These are phyloP conservation scores for Thecocarcelia acutangulata DNA, from an alignment of 2,888 invertebrate genomes.

Conservation along the genomic window DNA sequence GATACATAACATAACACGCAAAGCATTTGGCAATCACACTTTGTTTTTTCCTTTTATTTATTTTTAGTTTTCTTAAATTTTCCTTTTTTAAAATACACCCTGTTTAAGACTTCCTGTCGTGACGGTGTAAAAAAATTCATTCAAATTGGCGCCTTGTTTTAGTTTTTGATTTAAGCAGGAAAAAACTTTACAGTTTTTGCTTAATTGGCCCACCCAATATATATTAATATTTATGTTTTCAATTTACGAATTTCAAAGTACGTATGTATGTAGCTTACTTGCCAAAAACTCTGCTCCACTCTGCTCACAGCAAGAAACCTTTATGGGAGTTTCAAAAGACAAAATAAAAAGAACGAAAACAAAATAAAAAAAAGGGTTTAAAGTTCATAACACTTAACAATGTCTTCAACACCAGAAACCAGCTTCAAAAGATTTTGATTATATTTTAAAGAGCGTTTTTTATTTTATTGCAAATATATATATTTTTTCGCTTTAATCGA, in stretches of 20 bases:
- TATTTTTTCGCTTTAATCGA: conserved; percentile 61
- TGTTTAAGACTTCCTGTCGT: conserved; percentile 67
- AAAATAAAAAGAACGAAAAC: conserved; percentile 19
- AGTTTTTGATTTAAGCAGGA: conserved; percentile 47
- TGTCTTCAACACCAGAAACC: conserved; percentile 71
- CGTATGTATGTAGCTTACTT: conserved; percentile 24
- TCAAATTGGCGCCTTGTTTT: conserved; percentile 68
- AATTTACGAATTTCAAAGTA: conserved; percentile 9
- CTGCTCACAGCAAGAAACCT: conserved; percentile 48
- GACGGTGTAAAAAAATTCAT: conserved; percentile 61
- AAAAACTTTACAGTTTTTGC: conserved; percentile 24
- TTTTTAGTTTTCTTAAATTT: background rate
- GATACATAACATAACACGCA: no score
- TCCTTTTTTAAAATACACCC: conserved; percentile 6
- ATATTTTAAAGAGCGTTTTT: conserved; percentile 5
- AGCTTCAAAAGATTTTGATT: conserved; percentile 60
- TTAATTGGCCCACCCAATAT: conserved; percentile 72
- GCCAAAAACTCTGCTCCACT: conserved; percentile 24
- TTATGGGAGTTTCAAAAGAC: conserved; percentile 21
- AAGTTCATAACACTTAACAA: conserved; percentile 73
- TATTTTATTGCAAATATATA: conserved; percentile 10
- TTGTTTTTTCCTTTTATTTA: no score
- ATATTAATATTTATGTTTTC: conserved; percentile 51
- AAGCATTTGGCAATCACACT: no score
- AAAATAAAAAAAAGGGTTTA: conserved; percentile 63